Conservation (phyloP, 2,797 vertebrate genomes). For the Pseudomugil tenellus region DNA sequence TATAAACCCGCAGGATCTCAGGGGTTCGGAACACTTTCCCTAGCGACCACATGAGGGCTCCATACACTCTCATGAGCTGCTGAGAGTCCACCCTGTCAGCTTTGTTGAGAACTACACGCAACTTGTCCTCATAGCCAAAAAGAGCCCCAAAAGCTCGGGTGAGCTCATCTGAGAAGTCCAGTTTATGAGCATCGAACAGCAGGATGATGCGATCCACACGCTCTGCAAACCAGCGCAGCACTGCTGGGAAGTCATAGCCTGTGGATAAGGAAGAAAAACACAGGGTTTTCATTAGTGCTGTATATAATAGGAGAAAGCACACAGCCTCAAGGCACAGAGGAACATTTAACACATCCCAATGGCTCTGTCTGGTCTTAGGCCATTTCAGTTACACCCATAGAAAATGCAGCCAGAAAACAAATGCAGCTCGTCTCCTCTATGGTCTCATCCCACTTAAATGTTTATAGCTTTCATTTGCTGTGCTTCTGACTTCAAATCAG, state of each 20-base stretch:
- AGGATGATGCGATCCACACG: constrained; percentile 92
- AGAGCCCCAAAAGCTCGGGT: constrained; percentile 89
- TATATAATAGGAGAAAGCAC: constrained; percentile 40
- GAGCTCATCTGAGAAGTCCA: constrained; percentile 94
- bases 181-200: constrained; percentile 92
- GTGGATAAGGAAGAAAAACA: constrained; percentile 45
- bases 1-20: constrained; percentile 90
- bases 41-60: constrained; percentile 94
- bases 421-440: constrained; percentile 47
- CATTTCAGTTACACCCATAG: constrained; percentile 68
- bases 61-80: constrained; percentile 92
- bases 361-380: constrained; percentile 51
- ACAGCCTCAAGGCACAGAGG: constrained; percentile 34
- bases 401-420: constrained; percentile 61
- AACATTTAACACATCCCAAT: constrained; percentile 54
- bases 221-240: constrained; percentile 91
- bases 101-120: constrained; percentile 93
- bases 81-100: constrained; percentile 92
- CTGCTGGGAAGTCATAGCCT: constrained; percentile 91
- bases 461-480: constrained; percentile 45
- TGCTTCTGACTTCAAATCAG: constrained; percentile 31
- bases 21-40: constrained; percentile 92
- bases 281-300: constrained; percentile 64
- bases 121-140: constrained; percentile 91
- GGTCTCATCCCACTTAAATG: constrained; percentile 32